Conservation (phyloP, 64 coral and sea anemone genomes). For the Stichodactyla mertensii region DNA sequence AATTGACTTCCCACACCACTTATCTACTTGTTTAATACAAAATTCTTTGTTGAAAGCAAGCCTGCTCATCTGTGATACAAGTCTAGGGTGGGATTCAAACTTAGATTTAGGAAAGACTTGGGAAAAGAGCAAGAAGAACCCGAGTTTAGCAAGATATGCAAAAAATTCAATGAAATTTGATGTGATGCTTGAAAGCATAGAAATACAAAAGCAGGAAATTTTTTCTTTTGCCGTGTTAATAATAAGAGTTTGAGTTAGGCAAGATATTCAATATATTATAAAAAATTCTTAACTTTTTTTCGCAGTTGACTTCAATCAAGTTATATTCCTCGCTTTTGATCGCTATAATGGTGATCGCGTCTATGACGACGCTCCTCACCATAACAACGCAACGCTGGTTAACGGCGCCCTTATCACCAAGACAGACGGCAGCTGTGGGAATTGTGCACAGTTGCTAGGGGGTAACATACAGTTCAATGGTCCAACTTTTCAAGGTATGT, state of each 20-base stretch:
- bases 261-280: not conserved
- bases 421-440: constrained; percentile 69
- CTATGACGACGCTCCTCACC: constrained; percentile 74
- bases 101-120: too few relatives aligned
- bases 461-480: constrained; percentile 68
- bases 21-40: too few relatives aligned
- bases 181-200: too few relatives aligned
- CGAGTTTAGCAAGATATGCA: too few relatives aligned
- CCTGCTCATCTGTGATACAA: too few relatives aligned
- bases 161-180: too few relatives aligned
- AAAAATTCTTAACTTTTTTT: not conserved
- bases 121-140: too few relatives aligned
- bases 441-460: constrained; percentile 67
- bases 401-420: constrained; percentile 62
- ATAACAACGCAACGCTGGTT: constrained; percentile 73
- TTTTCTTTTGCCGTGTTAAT: too few relatives aligned
- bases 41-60: too few relatives aligned
- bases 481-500: constrained; percentile 56
- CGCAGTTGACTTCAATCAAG: constrained; percentile 87
- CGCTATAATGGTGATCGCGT: constrained; percentile 67
- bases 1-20: not conserved
- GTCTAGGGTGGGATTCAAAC: too few relatives aligned
- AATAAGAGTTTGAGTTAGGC: too few relatives aligned
- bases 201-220: too few relatives aligned
- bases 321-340: constrained; percentile 88